These are phyloP conservation scores for Buteo buteo DNA, from an alignment of 2,113 vertebrate species.

Conservation along the genomic window DNA sequence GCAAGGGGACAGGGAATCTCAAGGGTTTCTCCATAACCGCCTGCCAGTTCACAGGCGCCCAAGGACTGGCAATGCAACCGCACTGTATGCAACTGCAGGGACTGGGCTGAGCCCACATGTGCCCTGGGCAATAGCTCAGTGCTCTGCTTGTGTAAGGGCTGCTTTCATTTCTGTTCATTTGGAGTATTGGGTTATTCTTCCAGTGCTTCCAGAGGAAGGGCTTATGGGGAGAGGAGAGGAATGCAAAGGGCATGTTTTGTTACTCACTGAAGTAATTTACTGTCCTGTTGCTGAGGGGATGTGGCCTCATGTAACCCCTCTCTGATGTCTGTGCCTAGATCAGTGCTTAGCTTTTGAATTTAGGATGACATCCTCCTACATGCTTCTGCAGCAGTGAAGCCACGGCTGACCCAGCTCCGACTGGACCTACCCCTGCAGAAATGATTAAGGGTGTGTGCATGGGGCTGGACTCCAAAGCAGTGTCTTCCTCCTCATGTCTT, in stretches of 20 bases:
- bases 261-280: not conserved
- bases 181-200: accelerated
- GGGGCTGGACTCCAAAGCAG: not conserved
- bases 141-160: not conserved
- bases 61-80: not conserved
- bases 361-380: not conserved
- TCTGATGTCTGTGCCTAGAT: not conserved
- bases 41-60: not conserved
- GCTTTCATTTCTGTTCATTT: not conserved
- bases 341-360: not conserved
- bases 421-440: not conserved
- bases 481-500: not conserved
- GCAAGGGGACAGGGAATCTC: not conserved
- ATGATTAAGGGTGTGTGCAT: not conserved
- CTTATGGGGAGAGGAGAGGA: not conserved
- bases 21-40: not conserved
- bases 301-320: not conserved
- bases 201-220: not conserved
- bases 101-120: not conserved
- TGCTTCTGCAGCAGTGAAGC: not conserved
- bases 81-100: not conserved
- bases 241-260: not conserved
- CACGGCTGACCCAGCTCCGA: not conserved
- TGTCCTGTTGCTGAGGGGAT: not conserved
- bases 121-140: not conserved